A percentile compares a stretch with the other conserved stretches of the same genome.
Evolutionary conservation across 2,113 vertebrate species (phyloP).

Genomic region (Sciurus niger): DNA sequence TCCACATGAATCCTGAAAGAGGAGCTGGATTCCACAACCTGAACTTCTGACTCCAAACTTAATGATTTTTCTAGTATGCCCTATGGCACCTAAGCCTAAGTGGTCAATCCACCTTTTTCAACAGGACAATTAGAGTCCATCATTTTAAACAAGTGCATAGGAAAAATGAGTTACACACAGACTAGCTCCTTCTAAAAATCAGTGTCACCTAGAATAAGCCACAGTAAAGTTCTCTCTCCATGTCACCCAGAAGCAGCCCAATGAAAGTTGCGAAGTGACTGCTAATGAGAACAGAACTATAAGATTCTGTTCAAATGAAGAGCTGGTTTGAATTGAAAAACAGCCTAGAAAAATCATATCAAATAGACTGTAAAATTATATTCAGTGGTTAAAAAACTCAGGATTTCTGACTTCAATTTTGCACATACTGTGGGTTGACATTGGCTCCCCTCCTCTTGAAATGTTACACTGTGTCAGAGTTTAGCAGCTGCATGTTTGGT

Average conservation of each 20-base stretch:
- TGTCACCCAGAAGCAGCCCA: neutral
- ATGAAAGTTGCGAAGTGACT: slow-evolving; percentile 41
- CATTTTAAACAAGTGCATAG: neutral
- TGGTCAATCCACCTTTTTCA: neutral
- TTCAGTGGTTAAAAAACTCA: slow-evolving; percentile 59
- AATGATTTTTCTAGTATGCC: neutral
- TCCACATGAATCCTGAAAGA: neutral
- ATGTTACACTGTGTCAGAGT: slow-evolving; percentile 55
- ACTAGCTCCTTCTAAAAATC: neutral
- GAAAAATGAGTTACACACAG: neutral
- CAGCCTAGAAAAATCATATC: slow-evolving; percentile 77
- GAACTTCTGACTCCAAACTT: neutral
- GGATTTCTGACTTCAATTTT: slow-evolving; percentile 69
- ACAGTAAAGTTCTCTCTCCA: slow-evolving; percentile 7
- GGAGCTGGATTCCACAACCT: neutral
- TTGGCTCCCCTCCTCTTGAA: slow-evolving; percentile 66
- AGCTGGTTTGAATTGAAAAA: slow-evolving; percentile 67
- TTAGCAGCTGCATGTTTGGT: slow-evolving; percentile 58
- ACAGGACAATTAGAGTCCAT: neutral
- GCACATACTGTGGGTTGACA: slow-evolving; percentile 59
- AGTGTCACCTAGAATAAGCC: neutral
- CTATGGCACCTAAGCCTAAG: neutral
- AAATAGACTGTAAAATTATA: slow-evolving; percentile 74
- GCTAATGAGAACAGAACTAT: slow-evolving; percentile 12
- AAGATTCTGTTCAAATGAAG: slow-evolving; percentile 39